Conservation (phyloP, 2,113 vertebrate species). For the Cynopterus brachyotis region DNA sequence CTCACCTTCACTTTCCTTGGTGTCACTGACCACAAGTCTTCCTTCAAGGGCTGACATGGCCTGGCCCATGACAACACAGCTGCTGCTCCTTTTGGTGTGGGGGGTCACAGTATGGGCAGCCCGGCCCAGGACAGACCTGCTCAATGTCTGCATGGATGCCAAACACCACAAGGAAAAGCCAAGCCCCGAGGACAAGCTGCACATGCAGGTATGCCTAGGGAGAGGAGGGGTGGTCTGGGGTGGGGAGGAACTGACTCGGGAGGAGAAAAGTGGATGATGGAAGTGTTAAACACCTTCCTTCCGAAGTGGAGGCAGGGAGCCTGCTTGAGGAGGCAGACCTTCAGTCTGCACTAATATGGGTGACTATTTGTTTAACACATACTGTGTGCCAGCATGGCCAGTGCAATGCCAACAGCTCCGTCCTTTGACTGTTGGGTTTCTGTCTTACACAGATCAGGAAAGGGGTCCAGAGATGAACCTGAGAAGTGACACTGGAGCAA, state of each 20-base stretch:
- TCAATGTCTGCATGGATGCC: conserved; percentile 92
- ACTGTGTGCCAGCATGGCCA: neutral
- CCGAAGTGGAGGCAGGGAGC: neutral
- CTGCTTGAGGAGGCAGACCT: neutral
- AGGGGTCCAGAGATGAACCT: neutral
- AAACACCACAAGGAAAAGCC: conserved; percentile 92
- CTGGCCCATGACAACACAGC: neutral
- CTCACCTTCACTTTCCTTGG: neutral
- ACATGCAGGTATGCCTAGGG: conserved; percentile 79
- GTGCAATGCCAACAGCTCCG: neutral
- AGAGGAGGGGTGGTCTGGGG: neutral
- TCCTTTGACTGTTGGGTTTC: neutral
- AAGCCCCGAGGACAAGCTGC: conserved; percentile 88
- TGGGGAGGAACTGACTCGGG: neutral
- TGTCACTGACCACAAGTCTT: conserved; percentile 18
- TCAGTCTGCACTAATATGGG: neutral
- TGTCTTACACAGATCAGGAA: neutral
- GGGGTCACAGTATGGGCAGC: neutral
- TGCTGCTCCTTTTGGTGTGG: conserved; percentile 40
- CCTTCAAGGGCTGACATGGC: conserved; percentile 58
- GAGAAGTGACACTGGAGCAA: neutral
- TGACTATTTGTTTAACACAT: neutral
- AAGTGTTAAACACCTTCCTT: neutral
- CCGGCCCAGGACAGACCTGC: conserved; percentile 73
- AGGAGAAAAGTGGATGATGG: neutral